These are phyloP conservation scores for Sander lucioperca DNA, from an alignment of 2,113 vertebrate species.

Conservation along the genomic window DNA sequence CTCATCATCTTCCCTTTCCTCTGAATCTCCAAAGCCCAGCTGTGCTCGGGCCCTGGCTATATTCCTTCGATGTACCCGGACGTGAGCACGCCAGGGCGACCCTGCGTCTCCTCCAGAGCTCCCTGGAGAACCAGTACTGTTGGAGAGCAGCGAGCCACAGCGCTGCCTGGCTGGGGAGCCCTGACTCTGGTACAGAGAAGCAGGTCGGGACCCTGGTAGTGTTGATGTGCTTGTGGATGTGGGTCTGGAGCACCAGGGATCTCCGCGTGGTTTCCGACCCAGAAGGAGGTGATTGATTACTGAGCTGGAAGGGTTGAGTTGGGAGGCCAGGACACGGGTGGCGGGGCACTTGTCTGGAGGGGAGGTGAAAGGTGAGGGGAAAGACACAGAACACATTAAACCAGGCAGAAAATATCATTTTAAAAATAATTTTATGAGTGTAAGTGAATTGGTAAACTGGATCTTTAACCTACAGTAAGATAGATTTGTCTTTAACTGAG, in stretches of 20 bases:
- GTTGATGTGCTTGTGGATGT: background rate
- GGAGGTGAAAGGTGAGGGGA: background rate
- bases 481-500: background rate
- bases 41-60: conserved; percentile 87
- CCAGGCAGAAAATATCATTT: background rate
- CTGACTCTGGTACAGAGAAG: conserved; percentile 73
- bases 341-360: conserved; percentile 92
- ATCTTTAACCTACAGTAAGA: background rate
- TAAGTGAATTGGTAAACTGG: background rate
- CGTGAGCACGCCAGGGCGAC: conserved; percentile 93
- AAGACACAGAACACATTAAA: conserved; percentile 13
- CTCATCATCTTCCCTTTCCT: conserved; percentile 86
- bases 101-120: conserved; percentile 83
- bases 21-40: conserved; percentile 87
- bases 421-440: background rate
- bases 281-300: conserved; percentile 98
- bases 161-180: conserved; percentile 54
- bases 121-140: conserved; percentile 66
- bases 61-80: conserved; percentile 91
- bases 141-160: conserved; percentile 44
- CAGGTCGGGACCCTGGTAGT: conserved; percentile 64
- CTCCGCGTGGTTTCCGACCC: conserved; percentile 89
- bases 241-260: conserved; percentile 24
- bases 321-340: conserved; percentile 92
- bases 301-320: conserved; percentile 90